Conservation (phyloP, 2,113 vertebrate genomes). For the Phrynocephalus versicolor region DNA sequence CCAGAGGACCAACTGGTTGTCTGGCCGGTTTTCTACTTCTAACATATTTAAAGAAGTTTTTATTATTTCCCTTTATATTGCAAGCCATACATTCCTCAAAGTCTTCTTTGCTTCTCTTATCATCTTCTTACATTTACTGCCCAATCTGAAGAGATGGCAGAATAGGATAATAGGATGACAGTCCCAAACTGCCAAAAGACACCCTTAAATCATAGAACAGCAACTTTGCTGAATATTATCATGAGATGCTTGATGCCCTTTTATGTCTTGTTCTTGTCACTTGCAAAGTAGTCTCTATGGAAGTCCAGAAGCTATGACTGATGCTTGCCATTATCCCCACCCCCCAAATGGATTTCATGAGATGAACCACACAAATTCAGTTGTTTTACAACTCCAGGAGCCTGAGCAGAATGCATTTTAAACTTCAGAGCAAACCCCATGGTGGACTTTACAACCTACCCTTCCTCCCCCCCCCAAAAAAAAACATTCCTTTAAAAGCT, state of each 20-base stretch:
- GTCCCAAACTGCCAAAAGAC: background rate
- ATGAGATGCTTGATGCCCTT: background rate
- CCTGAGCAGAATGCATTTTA: slow-evolving; percentile 41
- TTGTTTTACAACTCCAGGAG: slow-evolving; percentile 38
- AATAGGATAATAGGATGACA: background rate
- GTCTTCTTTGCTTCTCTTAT: too few relatives aligned
- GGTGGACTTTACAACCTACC: slow-evolving; percentile 9
- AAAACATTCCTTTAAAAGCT: slow-evolving; percentile 61
- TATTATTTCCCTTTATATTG: too few relatives aligned
- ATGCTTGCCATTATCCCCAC: slow-evolving; percentile 11
- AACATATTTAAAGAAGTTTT: too few relatives aligned
- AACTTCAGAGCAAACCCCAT: slow-evolving; percentile 39
- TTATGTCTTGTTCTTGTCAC: background rate
- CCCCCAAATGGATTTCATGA: slow-evolving; percentile 35
- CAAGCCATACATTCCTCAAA: too few relatives aligned
- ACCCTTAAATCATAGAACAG: background rate
- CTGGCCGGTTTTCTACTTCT: too few relatives aligned
- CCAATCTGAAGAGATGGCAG: background rate
- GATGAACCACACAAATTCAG: slow-evolving; percentile 27
- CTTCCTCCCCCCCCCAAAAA: too few relatives aligned
- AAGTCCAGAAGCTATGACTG: slow-evolving; percentile 8
- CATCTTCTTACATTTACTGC: too few relatives aligned
- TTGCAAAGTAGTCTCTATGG: slow-evolving; percentile 17
- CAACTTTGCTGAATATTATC: background rate
- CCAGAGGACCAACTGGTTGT: too few relatives aligned